Conservation (phyloP, 1,140 invertebrate genomes). For the Drosophila oshimai region DNA sequence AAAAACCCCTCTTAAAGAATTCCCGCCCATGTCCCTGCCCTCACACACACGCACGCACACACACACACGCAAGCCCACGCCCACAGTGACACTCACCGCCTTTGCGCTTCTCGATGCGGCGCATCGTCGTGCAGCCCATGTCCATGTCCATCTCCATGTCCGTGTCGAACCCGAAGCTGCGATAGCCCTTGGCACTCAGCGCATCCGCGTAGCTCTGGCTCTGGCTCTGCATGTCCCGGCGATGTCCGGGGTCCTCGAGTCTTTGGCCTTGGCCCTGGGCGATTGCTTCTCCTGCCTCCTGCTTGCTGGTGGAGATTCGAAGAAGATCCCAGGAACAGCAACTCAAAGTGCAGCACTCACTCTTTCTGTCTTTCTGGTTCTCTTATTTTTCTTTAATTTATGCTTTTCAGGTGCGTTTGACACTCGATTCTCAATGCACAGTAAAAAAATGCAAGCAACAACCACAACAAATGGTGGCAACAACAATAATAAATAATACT, state of each 20-base stretch:
- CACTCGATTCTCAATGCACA: constrained; percentile 11
- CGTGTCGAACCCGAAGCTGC: constrained; percentile 80
- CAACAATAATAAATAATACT: constrained; percentile 70
- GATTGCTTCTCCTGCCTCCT: neutral
- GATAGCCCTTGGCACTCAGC: constrained; percentile 72
- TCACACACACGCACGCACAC: neutral
- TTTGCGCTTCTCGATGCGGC: constrained; percentile 73
- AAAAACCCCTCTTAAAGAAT: neutral
- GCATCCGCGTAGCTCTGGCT: constrained; percentile 71
- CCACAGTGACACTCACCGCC: constrained; percentile 54
- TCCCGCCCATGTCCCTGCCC: neutral
- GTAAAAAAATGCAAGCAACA: constrained; percentile 31
- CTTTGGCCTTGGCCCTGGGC: neutral
- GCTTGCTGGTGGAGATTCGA: too few species aligned
- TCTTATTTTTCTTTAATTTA: neutral
- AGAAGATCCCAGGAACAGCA: neutral
- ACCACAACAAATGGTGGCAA: constrained; percentile 17
- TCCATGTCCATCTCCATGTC: constrained; percentile 82
- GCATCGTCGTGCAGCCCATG: constrained; percentile 49
- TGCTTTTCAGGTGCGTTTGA: neutral
- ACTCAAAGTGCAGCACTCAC: neutral
- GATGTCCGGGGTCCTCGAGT: neutral
- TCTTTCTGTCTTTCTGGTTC: neutral
- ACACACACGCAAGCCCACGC: neutral
- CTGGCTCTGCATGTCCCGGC: constrained; percentile 55